Evolutionary conservation across 2,888 invertebrate genomes (phyloP), one percentile per base, ranked within the genome.

Genomic region (Mimas tiliae): DNA sequence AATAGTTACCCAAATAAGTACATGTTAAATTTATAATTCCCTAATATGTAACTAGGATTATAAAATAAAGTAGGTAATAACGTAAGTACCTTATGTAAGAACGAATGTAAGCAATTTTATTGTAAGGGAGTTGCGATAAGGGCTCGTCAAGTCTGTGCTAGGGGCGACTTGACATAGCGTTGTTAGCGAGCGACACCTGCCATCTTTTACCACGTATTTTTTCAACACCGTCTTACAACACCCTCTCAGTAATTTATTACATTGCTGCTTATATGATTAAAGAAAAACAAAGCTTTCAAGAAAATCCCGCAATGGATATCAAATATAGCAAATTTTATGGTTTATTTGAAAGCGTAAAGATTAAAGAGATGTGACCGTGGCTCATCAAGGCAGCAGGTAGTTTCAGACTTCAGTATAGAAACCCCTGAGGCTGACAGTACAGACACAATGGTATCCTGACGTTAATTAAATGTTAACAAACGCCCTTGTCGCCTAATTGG

Each of bases 391-490:
- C 76, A 74, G 76, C 72, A 68, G 74, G 63, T 63, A 63, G 71
- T 72, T 72, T 82, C 84, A 84, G 85, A 82, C 72, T 72, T 82
- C 84, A 84, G 85, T 82, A 81, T 80, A 83, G 80, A 79, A 76
- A 82, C 85, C 84, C 86, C 82, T 82, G 82, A 88, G 88, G 82
- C 84, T 78, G 77, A 74, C 83, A 83, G 80, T 82, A 83, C 83
- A 87, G 81, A 89, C 89, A 92, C 93, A 93, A 93, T 92, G 83
- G 87, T 88, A 87, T 84, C 84, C 87, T 89, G 88, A 89, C 91
- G 90, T 91, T 93, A 93, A 93, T 93, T 92, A 93, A 93, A 93
- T 93, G 93, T 91, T 93, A 93, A 93, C 93, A 93, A 93, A 93
- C 93, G 91, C 92, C 90, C 92, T 93, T 87, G 89, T 88, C 90